Evolutionary conservation across 2,797 vertebrate genomes (phyloP), one percentile per base, ranked within the genome.

Genomic region (Geotria australis): DNA sequence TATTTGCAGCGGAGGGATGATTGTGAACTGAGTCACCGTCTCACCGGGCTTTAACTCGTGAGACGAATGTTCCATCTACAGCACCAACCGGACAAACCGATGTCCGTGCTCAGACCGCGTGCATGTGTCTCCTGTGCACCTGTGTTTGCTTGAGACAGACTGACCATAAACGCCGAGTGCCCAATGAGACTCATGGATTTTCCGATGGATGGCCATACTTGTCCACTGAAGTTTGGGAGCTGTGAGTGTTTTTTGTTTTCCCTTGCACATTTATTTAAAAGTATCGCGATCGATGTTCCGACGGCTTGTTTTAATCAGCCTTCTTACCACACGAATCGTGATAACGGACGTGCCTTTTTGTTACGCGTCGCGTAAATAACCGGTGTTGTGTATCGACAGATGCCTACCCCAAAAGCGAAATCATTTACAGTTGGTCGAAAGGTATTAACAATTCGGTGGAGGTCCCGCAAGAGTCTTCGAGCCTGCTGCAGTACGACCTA

Each of bases 391-490:
- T 38, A 38, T 38, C 24, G 4, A 38, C 46, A 80, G 77, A 80
- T 66, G 77, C 77, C 8, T 80, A 80, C 57, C 77, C 77, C 7
- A 74, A 77, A 57, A 78, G 73, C 46, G 77, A 80, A 68, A 80
- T 80, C 2, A 73, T 80, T 57, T 80, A 80, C 65, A 79, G 76
- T 0, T 80, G 77, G 77, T 80, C 78, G 67, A 80, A 80, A 63
- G 77, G 77, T 4, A 76, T 77, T 1, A 62, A 69, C 15, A 73
- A 73, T 2, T 80, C 77, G 1, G 77, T 80, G 1, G 77, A 78
- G 63, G 76, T 80, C 13, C 77, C 77, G 1, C 67, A 75, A 61
- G 77, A 80, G 59, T 79, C 77, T 1, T 80, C 77, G 57, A 80
- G 76, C 60, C 65, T 80, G 59, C 66, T 80, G 14, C 77, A 80